Percentiles rank a stretch among this genome's conserved stretches.
Conservation (phyloP, 2,797 vertebrate species). For the Pteronotus mesoamericanus region DNA sequence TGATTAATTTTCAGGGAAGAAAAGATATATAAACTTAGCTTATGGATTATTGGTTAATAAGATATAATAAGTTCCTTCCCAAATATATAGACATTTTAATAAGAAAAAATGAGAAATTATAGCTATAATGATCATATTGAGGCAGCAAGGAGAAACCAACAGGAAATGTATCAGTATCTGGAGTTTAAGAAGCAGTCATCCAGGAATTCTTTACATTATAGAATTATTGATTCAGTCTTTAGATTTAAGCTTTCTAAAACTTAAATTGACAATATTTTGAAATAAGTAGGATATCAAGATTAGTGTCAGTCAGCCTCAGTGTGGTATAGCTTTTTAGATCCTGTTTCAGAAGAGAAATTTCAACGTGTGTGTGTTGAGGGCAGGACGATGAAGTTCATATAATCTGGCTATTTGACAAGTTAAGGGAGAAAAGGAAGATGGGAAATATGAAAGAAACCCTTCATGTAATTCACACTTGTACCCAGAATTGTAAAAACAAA, state of each 20-base stretch:
- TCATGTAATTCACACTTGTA: background rate
- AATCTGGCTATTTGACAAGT: background rate
- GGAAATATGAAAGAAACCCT: background rate
- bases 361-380: background rate
- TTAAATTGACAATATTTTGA: background rate
- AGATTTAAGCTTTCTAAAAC: background rate
- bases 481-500: background rate
- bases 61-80: background rate
- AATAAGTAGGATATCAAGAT: background rate
- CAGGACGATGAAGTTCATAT: background rate
- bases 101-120: background rate
- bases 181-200: background rate
- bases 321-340: background rate
- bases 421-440: background rate
- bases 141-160: background rate
- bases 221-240: background rate
- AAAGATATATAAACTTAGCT: background rate
- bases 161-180: background rate
- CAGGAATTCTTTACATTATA: background rate
- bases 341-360: background rate
- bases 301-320: background rate
- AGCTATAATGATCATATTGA: background rate
- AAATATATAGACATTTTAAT: background rate
- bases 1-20: conserved; percentile 1
- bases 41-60: background rate